Evolutionary conservation across 2,797 vertebrate genomes (phyloP), one percentile per base, ranked within the genome.

Genomic region (Setipinna tenuifilis): DNA sequence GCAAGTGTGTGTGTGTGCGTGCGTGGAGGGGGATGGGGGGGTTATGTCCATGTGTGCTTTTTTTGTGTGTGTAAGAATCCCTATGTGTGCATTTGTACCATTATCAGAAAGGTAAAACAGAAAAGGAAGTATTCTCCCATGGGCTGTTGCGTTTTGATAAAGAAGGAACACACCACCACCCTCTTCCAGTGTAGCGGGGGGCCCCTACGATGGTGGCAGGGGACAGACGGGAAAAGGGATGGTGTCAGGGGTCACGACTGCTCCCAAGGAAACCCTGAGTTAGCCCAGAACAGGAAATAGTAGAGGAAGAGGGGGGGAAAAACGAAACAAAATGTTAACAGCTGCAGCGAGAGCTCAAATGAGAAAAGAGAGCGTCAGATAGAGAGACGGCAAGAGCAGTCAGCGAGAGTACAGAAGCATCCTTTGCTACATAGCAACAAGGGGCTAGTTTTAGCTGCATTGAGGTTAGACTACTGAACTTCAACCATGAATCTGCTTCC

Each of bases 401-500:
- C 25, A 78, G 84, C 35, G 25, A 57, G 84, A 41, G 91, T 91
- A 35, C n/a, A 61, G 35, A 21, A 21, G 35, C 71, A 21, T 44
- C 50, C 50, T 54, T 78, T 21, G 41, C 1, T 7, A 44, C 31
- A 12, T 31, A 44, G 65, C 6, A 35, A 41, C 31, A 6, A 0
- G 2, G 17, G 35, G 71, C 71, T 44, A 41, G 90, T 90, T 91
- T 90, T 85, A 61, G 31, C 58, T 61, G 82, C 86, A 57, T 48
- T 85, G 85, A 82, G 31, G 58, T 84, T 7, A 71, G 44, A 31
- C 65, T 80, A 68, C 88, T 86, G 86, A 6, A 41, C 83, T 87
- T 87, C 88, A 87, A 90, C 90, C 90, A 93, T 90, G 91, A 94
- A 86, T 88, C 82, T 88, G 89, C 91, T 90, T 90, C 89, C 91